These are phyloP conservation scores for Prunella himalayana DNA, from an alignment of 2,113 vertebrate genomes.

Conservation along the genomic window DNA sequence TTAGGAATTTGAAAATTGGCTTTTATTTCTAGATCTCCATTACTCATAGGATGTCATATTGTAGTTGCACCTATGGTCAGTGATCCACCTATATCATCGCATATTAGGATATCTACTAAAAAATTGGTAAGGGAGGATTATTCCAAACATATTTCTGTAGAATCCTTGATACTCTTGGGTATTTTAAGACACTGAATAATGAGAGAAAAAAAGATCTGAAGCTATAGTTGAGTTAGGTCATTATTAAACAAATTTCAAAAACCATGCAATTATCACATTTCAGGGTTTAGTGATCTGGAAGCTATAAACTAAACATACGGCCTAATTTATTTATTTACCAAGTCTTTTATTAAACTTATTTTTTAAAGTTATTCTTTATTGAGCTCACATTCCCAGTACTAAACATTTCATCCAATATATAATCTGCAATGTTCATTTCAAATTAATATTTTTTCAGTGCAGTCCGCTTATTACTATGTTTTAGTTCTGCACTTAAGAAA, in stretches of 20 bases:
- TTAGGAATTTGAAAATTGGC: background rate
- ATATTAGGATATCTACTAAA: background rate
- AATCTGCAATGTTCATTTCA: background rate
- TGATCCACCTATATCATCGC: background rate
- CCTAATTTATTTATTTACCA: background rate
- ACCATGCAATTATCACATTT: background rate
- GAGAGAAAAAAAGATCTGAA: background rate
- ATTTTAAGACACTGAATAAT: background rate
- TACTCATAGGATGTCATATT: background rate
- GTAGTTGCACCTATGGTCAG: background rate
- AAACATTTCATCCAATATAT: background rate
- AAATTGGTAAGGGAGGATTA: background rate
- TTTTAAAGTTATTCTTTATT: background rate
- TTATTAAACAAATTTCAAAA: background rate
- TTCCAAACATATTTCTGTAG: background rate
- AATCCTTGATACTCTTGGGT: background rate
- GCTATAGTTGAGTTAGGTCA: background rate
- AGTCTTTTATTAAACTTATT: background rate
- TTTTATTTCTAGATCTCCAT: background rate
- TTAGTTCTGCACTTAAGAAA: background rate
- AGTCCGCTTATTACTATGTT: background rate
- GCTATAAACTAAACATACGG: background rate
- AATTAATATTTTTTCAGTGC: background rate
- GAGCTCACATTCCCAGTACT: background rate
- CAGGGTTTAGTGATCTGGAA: background rate